A percentile compares a stretch with the other conserved stretches of the same genome.
phyloP scores from a whole-genome alignment of 92 coral and sea anemone species.

The Siderastrea radians region DNA sequence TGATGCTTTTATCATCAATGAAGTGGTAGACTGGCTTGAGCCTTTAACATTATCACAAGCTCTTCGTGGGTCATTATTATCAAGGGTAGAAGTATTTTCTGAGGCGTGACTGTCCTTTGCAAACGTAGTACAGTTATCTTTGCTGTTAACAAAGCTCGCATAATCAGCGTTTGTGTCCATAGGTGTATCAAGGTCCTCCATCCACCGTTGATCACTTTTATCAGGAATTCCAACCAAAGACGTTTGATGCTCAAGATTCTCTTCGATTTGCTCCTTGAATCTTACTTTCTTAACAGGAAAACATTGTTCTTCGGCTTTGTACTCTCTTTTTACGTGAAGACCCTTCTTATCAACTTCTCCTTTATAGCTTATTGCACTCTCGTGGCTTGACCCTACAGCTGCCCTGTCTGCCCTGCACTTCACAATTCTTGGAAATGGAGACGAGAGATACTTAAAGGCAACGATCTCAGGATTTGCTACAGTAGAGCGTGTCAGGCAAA shows the following conservation, averaged over 20 bases:
- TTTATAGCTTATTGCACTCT: background rate
- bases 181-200: background rate
- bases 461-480: background rate
- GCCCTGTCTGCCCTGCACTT: background rate
- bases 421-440: slow-evolving; percentile 51
- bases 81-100: background rate
- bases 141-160: background rate
- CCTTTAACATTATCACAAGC: background rate
- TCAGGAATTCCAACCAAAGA: too few relatives aligned
- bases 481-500: slow-evolving; percentile 25
- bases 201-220: background rate
- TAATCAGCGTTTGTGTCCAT: background rate
- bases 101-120: background rate
- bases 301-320: background rate
- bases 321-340: background rate
- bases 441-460: slow-evolving; percentile 13
- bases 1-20: background rate
- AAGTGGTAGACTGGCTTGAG: background rate
- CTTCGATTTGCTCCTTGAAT: slow-evolving; percentile 5
- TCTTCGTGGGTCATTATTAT: background rate
- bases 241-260: background rate
- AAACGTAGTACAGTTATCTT: background rate
- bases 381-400: background rate
- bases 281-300: background rate
- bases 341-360: background rate